Evolutionary conservation across 2,888 invertebrate genomes (phyloP).

Genomic region (Lamproptera curius): DNA sequence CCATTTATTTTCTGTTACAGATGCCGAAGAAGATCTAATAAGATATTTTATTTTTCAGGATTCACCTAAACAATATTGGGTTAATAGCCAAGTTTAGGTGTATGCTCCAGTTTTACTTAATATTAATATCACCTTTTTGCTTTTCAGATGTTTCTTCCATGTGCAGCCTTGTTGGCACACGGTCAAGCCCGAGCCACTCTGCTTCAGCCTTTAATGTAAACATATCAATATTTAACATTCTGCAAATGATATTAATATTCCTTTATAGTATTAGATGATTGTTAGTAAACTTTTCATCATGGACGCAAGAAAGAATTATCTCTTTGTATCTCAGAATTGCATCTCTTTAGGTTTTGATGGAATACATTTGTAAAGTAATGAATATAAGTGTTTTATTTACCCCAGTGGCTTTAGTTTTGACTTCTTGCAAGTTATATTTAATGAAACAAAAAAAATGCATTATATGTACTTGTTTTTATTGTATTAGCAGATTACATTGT

Average conservation of each 20-base stretch:
- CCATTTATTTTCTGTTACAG: slow-evolving; percentile 73
- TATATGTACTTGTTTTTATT: slow-evolving; percentile 14
- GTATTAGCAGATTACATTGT: slow-evolving; percentile 13
- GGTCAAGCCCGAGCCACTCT: slow-evolving; percentile 81
- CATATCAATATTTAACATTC: slow-evolving; percentile 53
- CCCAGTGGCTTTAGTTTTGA: neutral
- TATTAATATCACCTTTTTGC: slow-evolving; percentile 72
- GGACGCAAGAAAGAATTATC: too few species aligned
- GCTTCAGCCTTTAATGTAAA: slow-evolving; percentile 78
- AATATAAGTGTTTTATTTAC: too few species aligned
- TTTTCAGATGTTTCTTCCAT: slow-evolving; percentile 76
- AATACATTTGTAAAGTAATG: slow-evolving; percentile 7
- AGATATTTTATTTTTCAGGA: slow-evolving; percentile 51
- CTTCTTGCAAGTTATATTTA: neutral
- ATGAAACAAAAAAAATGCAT: slow-evolving; percentile 9
- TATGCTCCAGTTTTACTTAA: slow-evolving; percentile 47
- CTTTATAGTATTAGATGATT: slow-evolving; percentile 23
- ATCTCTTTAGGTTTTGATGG: slow-evolving; percentile 26
- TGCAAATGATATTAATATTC: slow-evolving; percentile 42
- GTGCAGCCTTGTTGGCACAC: slow-evolving; percentile 81
- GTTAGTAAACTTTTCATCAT: neutral
- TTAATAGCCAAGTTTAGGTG: slow-evolving; percentile 56
- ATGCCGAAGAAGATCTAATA: slow-evolving; percentile 69
- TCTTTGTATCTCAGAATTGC: slow-evolving; percentile 35
- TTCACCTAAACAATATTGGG: slow-evolving; percentile 50